Evolutionary conservation across 1,140 invertebrate species (phyloP).

Genomic region (Drosophila tropicalis): DNA sequence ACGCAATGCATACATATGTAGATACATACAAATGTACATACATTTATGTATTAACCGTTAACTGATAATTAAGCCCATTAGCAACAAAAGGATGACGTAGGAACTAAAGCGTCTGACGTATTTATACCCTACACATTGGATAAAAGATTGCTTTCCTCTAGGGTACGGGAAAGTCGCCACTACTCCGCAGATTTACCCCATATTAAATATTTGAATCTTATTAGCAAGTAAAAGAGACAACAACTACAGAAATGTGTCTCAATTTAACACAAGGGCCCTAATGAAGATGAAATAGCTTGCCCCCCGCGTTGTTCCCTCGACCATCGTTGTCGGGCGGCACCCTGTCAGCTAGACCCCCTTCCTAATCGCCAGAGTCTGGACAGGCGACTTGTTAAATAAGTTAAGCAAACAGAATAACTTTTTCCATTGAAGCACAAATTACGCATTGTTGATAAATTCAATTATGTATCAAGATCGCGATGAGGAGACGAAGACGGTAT

Average conservation of each 20-base stretch:
- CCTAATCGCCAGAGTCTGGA: conserved; percentile 11
- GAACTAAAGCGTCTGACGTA: conserved; percentile 7
- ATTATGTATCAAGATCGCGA: conserved; percentile 41
- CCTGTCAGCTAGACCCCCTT: too few species aligned
- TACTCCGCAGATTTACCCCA: too few species aligned
- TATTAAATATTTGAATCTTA: too few species aligned
- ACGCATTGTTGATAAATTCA: conserved; percentile 73
- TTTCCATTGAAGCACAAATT: conserved; percentile 54
- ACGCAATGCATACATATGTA: conserved; percentile 40
- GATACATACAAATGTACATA: neutral
- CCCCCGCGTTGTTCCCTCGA: too few species aligned
- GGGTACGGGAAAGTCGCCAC: neutral
- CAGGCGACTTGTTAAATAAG: conserved; percentile 43
- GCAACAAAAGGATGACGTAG: conserved; percentile 35
- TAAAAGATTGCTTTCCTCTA: too few species aligned
- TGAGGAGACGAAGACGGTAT: conserved; percentile 31
- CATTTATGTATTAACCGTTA: conserved; percentile 21
- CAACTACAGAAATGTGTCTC: neutral
- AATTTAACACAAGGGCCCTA: conserved; percentile 50
- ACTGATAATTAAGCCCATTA: conserved; percentile 47
- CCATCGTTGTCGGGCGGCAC: too few species aligned
- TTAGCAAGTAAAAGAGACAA: too few species aligned
- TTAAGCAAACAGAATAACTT: conserved; percentile 50
- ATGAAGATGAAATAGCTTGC: conserved; percentile 56
- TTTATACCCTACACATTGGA: neutral